phyloP scores from a whole-genome alignment of 2,797 vertebrate genomes.

The Malurus splendens region DNA sequence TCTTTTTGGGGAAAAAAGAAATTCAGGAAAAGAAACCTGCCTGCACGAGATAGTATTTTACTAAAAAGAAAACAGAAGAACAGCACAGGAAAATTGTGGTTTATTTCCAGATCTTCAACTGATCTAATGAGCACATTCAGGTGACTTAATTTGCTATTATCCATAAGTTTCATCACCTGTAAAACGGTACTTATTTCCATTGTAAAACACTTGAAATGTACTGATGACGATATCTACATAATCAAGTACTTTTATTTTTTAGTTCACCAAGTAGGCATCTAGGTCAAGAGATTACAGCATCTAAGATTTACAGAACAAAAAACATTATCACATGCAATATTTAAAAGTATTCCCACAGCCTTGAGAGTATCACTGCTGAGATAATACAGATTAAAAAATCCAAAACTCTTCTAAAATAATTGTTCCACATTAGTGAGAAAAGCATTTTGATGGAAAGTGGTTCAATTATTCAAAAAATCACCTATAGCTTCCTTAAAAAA shows the following conservation, averaged over 20 bases:
- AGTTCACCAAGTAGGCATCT: background rate
- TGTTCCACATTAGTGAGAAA: background rate
- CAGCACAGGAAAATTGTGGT: background rate
- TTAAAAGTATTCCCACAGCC: background rate
- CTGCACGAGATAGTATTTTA: background rate
- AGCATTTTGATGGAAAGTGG: background rate
- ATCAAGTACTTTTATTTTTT: background rate
- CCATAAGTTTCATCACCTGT: background rate
- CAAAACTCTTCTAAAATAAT: background rate
- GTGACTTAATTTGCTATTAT: background rate
- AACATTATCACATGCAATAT: background rate
- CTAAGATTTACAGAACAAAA: background rate
- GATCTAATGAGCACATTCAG: background rate
- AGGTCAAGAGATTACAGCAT: background rate
- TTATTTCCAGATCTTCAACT: background rate
- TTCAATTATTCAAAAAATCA: background rate
- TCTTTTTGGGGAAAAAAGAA: background rate
- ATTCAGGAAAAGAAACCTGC: background rate
- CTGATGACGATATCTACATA: background rate
- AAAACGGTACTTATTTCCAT: background rate
- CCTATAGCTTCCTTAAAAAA: background rate
- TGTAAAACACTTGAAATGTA: background rate
- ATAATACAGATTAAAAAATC: background rate
- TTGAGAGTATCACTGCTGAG: background rate
- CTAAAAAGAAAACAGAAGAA: background rate